phyloP scores from a whole-genome alignment of 2,888 invertebrate genomes.

The Bombylius major region DNA sequence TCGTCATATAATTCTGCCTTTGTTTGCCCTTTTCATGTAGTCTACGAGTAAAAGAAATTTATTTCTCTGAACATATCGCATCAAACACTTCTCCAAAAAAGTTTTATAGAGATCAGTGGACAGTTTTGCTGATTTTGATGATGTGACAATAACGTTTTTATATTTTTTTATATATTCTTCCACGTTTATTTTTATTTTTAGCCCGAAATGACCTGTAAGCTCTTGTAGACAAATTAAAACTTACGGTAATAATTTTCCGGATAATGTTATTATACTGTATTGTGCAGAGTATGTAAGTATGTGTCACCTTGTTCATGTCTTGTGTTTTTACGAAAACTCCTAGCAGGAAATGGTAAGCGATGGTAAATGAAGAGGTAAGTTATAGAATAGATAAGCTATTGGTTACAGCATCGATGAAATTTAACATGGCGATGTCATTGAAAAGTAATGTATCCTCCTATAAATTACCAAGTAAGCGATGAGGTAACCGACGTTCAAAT shows the following conservation, averaged over 20 bases:
- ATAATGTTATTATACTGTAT: not conserved
- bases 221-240: slow-evolving; percentile 2
- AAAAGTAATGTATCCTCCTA: too few species aligned
- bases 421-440: too few species aligned
- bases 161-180: slow-evolving; percentile 1
- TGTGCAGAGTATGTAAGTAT: not conserved
- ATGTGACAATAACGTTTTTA: slow-evolving; percentile 2
- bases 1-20: slow-evolving; percentile 1
- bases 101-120: not conserved
- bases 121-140: slow-evolving; percentile 2
- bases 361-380: too few species aligned
- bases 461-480: too few species aligned
- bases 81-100: slow-evolving; percentile 1
- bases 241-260: not conserved
- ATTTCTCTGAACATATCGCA: not conserved
- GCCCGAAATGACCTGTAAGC: not conserved
- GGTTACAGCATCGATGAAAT: too few species aligned
- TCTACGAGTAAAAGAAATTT: slow-evolving; percentile 3
- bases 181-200: not conserved
- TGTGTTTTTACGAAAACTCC: not conserved
- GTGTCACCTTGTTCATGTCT: not conserved
- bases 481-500: too few species aligned
- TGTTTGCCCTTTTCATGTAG: slow-evolving; percentile 1
- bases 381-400: too few species aligned
- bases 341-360: too few species aligned